Evolutionary conservation across 2,113 vertebrate genomes (phyloP).

Genomic region (Pipa parva): DNA sequence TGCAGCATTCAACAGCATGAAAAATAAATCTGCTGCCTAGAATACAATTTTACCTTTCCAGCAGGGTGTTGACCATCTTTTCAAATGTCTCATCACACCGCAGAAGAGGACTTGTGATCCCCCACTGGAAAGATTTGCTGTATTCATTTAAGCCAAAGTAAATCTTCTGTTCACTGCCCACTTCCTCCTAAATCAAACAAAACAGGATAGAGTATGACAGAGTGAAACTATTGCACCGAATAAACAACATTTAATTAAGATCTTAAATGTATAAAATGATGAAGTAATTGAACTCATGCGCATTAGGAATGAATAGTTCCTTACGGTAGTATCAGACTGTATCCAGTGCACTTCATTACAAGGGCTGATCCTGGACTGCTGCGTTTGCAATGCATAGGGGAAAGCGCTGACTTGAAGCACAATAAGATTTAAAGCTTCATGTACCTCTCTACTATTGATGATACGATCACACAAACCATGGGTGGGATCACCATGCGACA

Average conservation of each 20-base stretch:
- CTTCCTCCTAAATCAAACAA: constrained; percentile 69
- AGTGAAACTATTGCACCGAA: not conserved
- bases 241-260: not conserved
- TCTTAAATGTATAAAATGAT: too few species aligned
- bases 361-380: constrained; percentile 85
- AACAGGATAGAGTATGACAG: not conserved
- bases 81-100: constrained; percentile 95
- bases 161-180: constrained; percentile 66
- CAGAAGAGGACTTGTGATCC: constrained; percentile 88
- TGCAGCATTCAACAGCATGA: too few species aligned
- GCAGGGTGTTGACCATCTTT: constrained; percentile 89
- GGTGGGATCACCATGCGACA: constrained; percentile 84
- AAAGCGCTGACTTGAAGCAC: constrained; percentile 97
- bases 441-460: constrained; percentile 92
- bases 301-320: constrained; percentile 47
- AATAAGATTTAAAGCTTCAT: constrained; percentile 90
- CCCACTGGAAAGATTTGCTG: constrained; percentile 92
- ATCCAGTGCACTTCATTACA: constrained; percentile 94
- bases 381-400: constrained; percentile 88
- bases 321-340: constrained; percentile 70
- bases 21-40: too few species aligned
- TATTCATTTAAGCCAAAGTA: constrained; percentile 95
- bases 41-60: constrained; percentile 81
- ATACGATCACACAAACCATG: constrained; percentile 91
- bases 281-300: too few species aligned